A percentile compares a stretch with the other conserved stretches of the same genome.
phyloP scores from a whole-genome alignment of 2,797 vertebrate genomes.

The Propithecus perrieri region DNA sequence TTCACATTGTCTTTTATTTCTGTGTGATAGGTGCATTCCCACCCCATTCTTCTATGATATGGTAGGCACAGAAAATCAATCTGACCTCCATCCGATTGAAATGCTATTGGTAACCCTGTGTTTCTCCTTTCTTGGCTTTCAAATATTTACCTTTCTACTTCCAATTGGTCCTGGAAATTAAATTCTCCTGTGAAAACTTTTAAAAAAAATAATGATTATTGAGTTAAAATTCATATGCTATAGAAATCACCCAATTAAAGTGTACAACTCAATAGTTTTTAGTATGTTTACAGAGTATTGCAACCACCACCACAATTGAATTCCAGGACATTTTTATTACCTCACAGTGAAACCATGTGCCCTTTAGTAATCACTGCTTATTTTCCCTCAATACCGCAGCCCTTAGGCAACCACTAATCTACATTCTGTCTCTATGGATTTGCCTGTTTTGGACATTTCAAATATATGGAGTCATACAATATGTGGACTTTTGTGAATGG shows the following conservation, averaged over 20 bases:
- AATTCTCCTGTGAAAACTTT: neutral
- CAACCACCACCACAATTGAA: neutral
- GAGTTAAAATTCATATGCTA: neutral
- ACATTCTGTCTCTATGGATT: neutral
- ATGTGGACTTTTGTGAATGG: neutral
- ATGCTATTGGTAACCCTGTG: neutral
- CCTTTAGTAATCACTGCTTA: neutral
- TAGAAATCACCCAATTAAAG: neutral
- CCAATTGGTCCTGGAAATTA: neutral
- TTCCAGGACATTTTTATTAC: neutral
- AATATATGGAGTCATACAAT: neutral
- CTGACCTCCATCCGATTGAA: neutral
- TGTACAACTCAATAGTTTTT: neutral
- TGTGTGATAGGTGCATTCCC: neutral
- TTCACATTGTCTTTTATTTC: conserved; percentile 29
- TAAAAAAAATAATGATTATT: neutral
- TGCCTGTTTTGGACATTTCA: neutral
- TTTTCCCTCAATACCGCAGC: neutral
- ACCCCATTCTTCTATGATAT: neutral
- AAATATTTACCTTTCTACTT: neutral
- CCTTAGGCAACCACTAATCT: neutral
- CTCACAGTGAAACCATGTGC: neutral
- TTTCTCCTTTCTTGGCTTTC: neutral
- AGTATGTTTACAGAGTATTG: neutral
- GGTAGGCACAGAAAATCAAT: neutral